These are phyloP conservation scores for Miniopterus natalensis DNA, from an alignment of 2,113 vertebrate genomes.

Conservation along the genomic window DNA sequence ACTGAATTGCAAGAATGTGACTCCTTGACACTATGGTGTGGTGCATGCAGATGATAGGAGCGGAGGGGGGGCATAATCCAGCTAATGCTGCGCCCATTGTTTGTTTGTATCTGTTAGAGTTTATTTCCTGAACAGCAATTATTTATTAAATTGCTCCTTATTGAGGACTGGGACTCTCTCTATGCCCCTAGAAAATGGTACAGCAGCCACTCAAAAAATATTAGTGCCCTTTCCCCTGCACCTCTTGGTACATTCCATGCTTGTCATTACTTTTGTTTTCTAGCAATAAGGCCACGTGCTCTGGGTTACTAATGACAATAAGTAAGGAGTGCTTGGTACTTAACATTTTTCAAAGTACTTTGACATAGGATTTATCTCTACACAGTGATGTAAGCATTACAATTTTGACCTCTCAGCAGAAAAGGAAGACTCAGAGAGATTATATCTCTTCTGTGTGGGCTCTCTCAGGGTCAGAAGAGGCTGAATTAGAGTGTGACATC, in stretches of 20 bases:
- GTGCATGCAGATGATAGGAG: not conserved
- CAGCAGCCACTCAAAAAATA: not conserved
- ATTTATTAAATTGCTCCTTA: not conserved
- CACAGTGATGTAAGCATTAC: not conserved
- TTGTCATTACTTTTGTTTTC: not conserved
- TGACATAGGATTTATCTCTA: not conserved
- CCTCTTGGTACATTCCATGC: not conserved
- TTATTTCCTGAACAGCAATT: not conserved
- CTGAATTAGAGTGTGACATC: not conserved
- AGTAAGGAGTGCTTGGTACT: not conserved
- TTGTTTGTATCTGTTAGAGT: not conserved
- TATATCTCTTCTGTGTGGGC: not conserved
- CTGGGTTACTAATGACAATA: not conserved
- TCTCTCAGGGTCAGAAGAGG: not conserved
- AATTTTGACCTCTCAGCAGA: not conserved
- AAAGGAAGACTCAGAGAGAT: not conserved
- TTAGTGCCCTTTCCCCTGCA: not conserved
- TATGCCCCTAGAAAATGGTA: not conserved
- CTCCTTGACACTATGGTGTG: not conserved
- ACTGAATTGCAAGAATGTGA: not conserved
- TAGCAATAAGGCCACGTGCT: not conserved
- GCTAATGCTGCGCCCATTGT: not conserved
- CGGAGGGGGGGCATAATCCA: not conserved
- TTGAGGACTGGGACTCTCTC: not conserved
- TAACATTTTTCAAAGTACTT: conserved; percentile 21